Evolutionary conservation across 2,113 vertebrate genomes (phyloP), one percentile per base, ranked within the genome.

Genomic region (Sinocyclocheilus rhinocerous): DNA sequence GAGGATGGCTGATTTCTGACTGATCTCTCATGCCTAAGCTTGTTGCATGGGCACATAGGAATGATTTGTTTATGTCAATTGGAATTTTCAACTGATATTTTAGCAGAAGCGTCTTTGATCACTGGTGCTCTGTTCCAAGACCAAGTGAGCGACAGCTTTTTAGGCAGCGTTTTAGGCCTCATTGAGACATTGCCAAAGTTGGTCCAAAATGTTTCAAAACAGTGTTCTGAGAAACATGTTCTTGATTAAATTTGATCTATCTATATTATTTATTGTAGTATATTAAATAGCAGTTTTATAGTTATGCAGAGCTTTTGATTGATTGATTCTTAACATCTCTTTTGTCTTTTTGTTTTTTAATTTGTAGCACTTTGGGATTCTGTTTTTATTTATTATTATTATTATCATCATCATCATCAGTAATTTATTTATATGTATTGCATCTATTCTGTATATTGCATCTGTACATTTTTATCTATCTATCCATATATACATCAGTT

Each of bases 1-100:
- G n/a, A 80, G 63, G 84, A 42, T 75, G 24, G 29, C 55, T 80
- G 77, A 63, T 61, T 39, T 69, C 33, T 80, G 77, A 45, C 36
- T 39, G 57, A 15, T 80, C 59, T 29, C 79, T 67, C 79, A 16
- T 65, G 59, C 79, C 79, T 45, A 67, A 81, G 59, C 79, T 48
- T 67, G 79, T 67, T 48, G 79, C 59, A 48, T 29, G n/a, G 57
- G 59, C 0, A 26, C n/a, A 26, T 45, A 48, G 36, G n/a, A 65
- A 65, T 42, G 29, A 22, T 50, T 45, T 61, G 70, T 84, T 80
- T 24, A 18, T 9, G 36, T 45, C 57, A 65, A 1, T 18, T 24
- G 39, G 11, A 42, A 11, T 13, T 63, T 81, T 65, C 36, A 45
- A 13, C 13, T 48, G 13, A 45, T 81, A 12, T 76, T 48, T 76